phyloP scores from a whole-genome alignment of 2,113 vertebrate species.

The Ceuthmochares aereus region DNA sequence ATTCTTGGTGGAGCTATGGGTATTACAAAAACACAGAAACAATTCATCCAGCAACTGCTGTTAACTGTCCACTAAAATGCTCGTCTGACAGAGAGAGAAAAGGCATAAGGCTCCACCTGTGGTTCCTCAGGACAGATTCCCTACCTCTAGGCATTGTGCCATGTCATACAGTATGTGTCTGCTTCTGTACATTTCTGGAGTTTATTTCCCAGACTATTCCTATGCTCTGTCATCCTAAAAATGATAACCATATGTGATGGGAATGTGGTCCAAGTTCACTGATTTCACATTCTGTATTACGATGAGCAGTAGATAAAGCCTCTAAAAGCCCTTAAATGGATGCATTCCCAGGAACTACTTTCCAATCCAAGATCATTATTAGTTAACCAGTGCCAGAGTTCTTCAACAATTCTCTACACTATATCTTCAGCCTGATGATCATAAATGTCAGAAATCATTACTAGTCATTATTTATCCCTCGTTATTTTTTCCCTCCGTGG shows the following conservation, averaged over 20 bases:
- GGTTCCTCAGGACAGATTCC: neutral
- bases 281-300: neutral
- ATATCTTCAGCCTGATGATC: neutral
- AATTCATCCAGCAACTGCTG: neutral
- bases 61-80: neutral
- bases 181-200: neutral
- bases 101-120: neutral
- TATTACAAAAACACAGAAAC: neutral
- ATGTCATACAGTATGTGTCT: rapidly evolving
- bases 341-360: neutral
- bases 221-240: neutral
- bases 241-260: neutral
- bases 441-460: neutral
- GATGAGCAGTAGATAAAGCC: neutral
- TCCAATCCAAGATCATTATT: neutral
- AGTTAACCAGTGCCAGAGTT: neutral
- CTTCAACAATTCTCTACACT: neutral
- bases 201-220: neutral
- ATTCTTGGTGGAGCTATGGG: neutral
- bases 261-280: neutral
- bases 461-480: neutral
- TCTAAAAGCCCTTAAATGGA: neutral
- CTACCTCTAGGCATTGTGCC: neutral
- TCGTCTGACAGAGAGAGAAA: neutral
- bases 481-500: neutral